Evolutionary conservation across 2,113 vertebrate genomes (phyloP).

Genomic region (Microcebus ravelobensis): DNA sequence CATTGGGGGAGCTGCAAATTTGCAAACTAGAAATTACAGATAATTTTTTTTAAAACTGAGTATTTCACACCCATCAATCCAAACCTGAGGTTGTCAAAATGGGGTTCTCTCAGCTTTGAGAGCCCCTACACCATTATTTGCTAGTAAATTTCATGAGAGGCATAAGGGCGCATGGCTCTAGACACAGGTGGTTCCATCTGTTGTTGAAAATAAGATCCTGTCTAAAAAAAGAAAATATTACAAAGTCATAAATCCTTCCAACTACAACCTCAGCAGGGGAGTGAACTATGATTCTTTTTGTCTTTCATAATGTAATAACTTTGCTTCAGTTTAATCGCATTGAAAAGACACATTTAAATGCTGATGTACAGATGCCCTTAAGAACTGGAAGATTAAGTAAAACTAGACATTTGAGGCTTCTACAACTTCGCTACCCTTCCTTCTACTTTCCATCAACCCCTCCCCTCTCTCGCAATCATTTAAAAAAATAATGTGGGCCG

Average conservation of each 20-base stretch:
- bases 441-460: neutral
- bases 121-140: neutral
- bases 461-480: neutral
- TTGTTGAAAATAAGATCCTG: constrained; percentile 51
- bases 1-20: neutral
- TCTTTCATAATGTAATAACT: constrained; percentile 59
- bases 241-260: constrained; percentile 63
- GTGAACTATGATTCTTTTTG: constrained; percentile 32
- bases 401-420: neutral
- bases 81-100: constrained; percentile 10
- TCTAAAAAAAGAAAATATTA: constrained; percentile 43
- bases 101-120: neutral
- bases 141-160: neutral
- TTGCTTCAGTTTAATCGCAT: constrained; percentile 29
- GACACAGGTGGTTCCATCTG: constrained; percentile 47
- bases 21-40: neutral
- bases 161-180: neutral
- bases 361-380: neutral
- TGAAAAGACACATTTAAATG: constrained; percentile 62
- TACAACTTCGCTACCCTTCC: neutral
- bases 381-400: constrained; percentile 37
- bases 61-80: neutral
- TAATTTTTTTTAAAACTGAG: neutral
- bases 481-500: neutral
- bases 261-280: constrained; percentile 25